Evolutionary conservation across 2,888 invertebrate genomes (phyloP).

Genomic region (Rhodophaea formosa): DNA sequence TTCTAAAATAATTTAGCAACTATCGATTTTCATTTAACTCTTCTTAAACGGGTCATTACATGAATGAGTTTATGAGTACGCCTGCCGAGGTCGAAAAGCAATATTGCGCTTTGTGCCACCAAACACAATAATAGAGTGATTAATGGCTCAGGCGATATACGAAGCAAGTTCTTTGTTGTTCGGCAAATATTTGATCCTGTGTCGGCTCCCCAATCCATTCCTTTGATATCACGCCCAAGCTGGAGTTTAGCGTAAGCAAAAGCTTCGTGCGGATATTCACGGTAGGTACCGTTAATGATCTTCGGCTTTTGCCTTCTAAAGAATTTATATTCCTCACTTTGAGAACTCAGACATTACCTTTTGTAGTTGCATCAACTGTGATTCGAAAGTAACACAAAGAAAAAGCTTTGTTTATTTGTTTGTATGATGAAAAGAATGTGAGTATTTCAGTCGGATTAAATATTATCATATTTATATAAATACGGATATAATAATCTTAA

Average conservation of each 20-base stretch:
- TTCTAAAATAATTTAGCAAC: conserved; percentile 32
- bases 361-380: background rate
- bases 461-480: too few relatives aligned
- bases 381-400: background rate
- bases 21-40: conserved; percentile 75
- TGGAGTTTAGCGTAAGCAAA: conserved; percentile 41
- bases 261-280: conserved; percentile 37
- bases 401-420: background rate
- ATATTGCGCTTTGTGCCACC: conserved; percentile 71
- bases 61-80: conserved; percentile 69
- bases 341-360: conserved; percentile 7
- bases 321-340: conserved; percentile 28
- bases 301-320: conserved; percentile 31
- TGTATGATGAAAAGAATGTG: background rate
- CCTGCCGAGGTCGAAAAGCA: conserved; percentile 60
- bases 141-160: conserved; percentile 72
- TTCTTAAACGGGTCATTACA: conserved; percentile 71
- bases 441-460: too few relatives aligned
- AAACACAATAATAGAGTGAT: conserved; percentile 73
- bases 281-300: conserved; percentile 40
- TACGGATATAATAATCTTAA: too few relatives aligned
- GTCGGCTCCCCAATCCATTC: conserved; percentile 60
- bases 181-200: conserved; percentile 70
- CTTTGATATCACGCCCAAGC: conserved; percentile 54
- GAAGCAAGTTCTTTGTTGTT: conserved; percentile 72